Evolutionary conservation across 2,888 invertebrate species (phyloP), one percentile per base, ranked within the genome.

Genomic region (Nipponacmea schrenckii): DNA sequence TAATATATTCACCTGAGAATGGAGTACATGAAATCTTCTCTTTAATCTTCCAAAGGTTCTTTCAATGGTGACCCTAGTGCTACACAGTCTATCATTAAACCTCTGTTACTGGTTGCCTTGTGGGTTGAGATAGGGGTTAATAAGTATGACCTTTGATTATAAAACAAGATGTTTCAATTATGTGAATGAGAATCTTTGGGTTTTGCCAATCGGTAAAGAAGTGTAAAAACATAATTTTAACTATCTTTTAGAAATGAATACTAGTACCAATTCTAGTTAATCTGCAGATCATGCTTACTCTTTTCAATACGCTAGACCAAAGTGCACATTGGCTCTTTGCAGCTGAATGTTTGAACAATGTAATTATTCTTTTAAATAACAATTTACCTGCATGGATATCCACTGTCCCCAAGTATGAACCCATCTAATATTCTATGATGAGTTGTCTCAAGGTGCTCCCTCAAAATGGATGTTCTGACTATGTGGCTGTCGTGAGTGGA

Each of bases 1-100:
- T 46, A 46, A 46, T 15, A 15, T 46, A 46, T 15, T 64, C 2
- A 70, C 64, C 56, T 70, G 50, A 20, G 64, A 46, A 64, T 70
- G 69, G 1, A 70, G 50, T n/a, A 71, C 71, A 63, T 71, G 71
- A 15, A 71, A 71, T 14, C 67, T 24, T 14, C 71, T 45, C 44
- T 71, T 67, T 67, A 62, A 71, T 0, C 67, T 15, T 4, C 71
- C 71, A 71, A 71, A 67, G 4, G 67, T 45, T n/a, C 71, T 44
- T 24, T 71, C 71, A 15, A 71, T 71, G 17, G 46, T 20, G n/a
- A 48, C 62, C 44, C 70, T 50, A 24, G 70, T 70, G 20, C 27
- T 39, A 17, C 17, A 62, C 1, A 62, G 70, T 0, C 39, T 1
- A 2, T 27, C 44, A 39, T 70, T 70, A 26, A 62, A 70, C 14